These are phyloP conservation scores for Propithecus perrieri DNA, from an alignment of 2,797 vertebrate species.

Conservation along the genomic window DNA sequence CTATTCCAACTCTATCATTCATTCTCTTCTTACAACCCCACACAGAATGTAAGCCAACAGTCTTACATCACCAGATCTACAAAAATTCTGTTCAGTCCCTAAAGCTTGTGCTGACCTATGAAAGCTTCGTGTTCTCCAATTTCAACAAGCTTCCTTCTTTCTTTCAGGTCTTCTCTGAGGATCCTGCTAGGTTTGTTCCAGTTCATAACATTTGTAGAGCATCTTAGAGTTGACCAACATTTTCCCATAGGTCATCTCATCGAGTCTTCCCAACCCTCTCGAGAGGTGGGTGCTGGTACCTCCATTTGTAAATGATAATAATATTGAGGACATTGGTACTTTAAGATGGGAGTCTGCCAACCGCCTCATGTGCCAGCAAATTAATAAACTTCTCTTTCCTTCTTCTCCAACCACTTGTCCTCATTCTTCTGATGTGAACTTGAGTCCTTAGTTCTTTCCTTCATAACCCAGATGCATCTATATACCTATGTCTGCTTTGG, in stretches of 20 bases:
- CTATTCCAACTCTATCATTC: neutral
- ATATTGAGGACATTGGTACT: neutral
- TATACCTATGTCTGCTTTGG: neutral
- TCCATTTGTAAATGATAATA: neutral
- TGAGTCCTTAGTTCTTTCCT: neutral
- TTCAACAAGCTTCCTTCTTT: neutral
- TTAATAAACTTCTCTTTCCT: too few relatives aligned
- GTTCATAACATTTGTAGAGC: neutral
- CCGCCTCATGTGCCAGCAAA: too few relatives aligned
- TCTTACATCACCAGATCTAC: neutral
- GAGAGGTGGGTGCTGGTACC: neutral
- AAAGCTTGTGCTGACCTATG: neutral
- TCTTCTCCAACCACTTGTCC: too few relatives aligned
- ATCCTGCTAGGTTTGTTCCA: neutral
- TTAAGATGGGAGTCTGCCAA: too few relatives aligned
- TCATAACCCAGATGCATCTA: neutral
- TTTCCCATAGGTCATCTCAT: neutral
- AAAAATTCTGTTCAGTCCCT: neutral
- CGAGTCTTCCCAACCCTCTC: neutral
- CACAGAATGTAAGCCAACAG: neutral
- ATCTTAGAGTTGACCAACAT: neutral
- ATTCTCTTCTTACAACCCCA: neutral
- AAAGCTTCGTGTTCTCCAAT: neutral
- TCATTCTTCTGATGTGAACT: neutral
- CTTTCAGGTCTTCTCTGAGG: neutral